Evolutionary conservation across 2,797 vertebrate species (phyloP), one percentile per base, ranked within the genome.

Genomic region (Anguilla anguilla): DNA sequence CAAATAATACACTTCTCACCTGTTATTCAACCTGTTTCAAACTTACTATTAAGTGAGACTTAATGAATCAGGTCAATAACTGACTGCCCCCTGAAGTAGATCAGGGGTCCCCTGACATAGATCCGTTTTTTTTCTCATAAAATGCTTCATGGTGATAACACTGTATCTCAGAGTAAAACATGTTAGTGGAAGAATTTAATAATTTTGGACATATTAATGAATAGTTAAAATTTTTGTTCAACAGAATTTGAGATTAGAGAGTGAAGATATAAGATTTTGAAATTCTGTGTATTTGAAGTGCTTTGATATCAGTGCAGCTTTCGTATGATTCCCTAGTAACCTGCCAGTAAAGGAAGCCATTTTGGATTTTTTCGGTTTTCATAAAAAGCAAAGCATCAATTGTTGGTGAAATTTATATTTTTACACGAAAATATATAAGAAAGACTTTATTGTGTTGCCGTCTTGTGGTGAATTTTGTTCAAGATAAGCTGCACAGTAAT

Each of bases 341-440:
- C 74, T 43, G 15, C 15, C 39, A 46, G 35, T 79, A 19, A 43
- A 46, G 39, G 15, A 22, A 17, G 74, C 74, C 74, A 43, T 79
- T 79, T 79, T 77, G 72, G 28, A 35, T 77, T 77, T 77, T 39
- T 77, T 74, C 17, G 6, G 74, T 79, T 79, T 43, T 79, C 74
- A 22, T 79, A 43, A 43, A 46, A 39, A 43, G 39, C 69, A 13
- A 35, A 77, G n/a, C 5, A 69, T 77, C 72, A 79, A 43, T 79
- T 79, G 17, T 79, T 79, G 13, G 35, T 19, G 17, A 39, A 35
- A 77, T 77, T 77, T 46, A 43, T 79, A 39, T 79, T 25, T 79
- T 79, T 28, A 79, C 15, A 79, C 7, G 15, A 79, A 22, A 22
- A 46, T 46, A 46, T 22, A 79, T 79, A 19, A 43, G 74, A 35